Base-by-base conservation (phyloP, 2,888 invertebrate species). In the Leptinotarsa tumamoca region DNA sequence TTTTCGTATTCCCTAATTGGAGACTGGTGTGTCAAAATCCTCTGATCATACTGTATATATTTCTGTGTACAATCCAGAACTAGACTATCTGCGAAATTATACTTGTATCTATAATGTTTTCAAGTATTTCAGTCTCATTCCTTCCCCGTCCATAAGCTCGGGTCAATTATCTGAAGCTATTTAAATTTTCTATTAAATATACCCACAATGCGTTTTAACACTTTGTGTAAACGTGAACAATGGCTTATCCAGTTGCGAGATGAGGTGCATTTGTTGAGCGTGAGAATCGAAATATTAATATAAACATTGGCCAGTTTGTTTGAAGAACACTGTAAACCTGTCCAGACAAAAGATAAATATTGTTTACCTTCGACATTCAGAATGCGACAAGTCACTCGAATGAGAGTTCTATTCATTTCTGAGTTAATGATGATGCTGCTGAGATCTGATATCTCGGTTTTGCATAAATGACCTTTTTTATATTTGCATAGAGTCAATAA, bases 311-410 rank as follows among this genome's bases (percentile, higher is more conserved):
- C 82, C 80, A 82, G 84, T 84, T 82, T 82, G 82, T 82, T 86
- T 86, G 85, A 83, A 82, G 83, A 84, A 83, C 83, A 83, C 80
- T 81, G 82, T 81, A 84, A 84, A 85, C 84, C 84, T 84, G 82
- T 80, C 81, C 84, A 86, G 85, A 85, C 86, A 84, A 85, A 84
- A 84, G 86, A 85, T 86, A 85, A 75, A 86, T 85, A 84, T 84
- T 86, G 83, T 87, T 87, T 86, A 84, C 86, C 83, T 83, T 85
- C 83, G 84, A 84, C 83, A 83, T 83, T 58, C 49, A 58, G 70
- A 23, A 70, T 70, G 49, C 58, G 58, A 50, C 58, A 58, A 49
- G 58, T 70, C 70, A 58, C 58, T 70, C 43, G 51, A 68, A 54
- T 43, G 49, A 69, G 27, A 68, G 18, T 68, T 52, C 33, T 63